Conservation (phyloP, 1,140 invertebrate species). For the Drosophila arizonae region DNA sequence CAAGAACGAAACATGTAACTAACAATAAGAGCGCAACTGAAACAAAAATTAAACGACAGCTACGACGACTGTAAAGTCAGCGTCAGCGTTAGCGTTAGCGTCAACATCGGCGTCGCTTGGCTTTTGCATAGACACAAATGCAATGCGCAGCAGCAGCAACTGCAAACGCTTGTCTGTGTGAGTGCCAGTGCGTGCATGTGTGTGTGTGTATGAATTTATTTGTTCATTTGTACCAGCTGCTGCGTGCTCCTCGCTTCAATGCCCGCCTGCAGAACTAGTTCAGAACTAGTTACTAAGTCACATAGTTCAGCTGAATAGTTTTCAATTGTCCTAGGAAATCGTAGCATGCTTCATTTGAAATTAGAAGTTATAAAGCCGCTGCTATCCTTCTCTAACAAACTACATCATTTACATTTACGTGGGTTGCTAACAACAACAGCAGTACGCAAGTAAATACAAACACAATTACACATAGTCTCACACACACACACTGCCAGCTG, state of each 20-base stretch:
- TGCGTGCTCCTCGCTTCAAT: slow-evolving; percentile 29
- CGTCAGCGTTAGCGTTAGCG: slow-evolving; percentile 22
- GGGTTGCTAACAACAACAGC: slow-evolving; percentile 49
- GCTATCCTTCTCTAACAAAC: slow-evolving; percentile 30
- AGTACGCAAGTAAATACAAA: slow-evolving; percentile 6
- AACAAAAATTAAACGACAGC: slow-evolving; percentile 58
- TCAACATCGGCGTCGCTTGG: slow-evolving; percentile 16
- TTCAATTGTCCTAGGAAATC: slow-evolving; percentile 27
- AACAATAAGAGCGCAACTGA: slow-evolving; percentile 57
- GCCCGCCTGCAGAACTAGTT: slow-evolving; percentile 33
- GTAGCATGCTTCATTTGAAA: neutral
- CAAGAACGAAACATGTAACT: slow-evolving; percentile 51
- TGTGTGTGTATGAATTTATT: neutral
- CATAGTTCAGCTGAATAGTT: neutral
- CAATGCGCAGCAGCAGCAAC: slow-evolving; percentile 58
- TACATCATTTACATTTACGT: slow-evolving; percentile 23
- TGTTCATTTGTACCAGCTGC: slow-evolving; percentile 15
- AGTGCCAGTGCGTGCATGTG: slow-evolving; percentile 14
- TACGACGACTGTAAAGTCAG: slow-evolving; percentile 26
- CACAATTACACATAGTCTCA: neutral
- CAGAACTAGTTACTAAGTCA: slow-evolving; percentile 30
- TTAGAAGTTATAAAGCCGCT: slow-evolving; percentile 3
- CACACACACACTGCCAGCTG: slow-evolving; percentile 12
- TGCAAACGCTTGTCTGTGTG: slow-evolving; percentile 41
- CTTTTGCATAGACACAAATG: slow-evolving; percentile 56